phyloP scores from a whole-genome alignment of 2,797 vertebrate species.

The Menidia menidia region DNA sequence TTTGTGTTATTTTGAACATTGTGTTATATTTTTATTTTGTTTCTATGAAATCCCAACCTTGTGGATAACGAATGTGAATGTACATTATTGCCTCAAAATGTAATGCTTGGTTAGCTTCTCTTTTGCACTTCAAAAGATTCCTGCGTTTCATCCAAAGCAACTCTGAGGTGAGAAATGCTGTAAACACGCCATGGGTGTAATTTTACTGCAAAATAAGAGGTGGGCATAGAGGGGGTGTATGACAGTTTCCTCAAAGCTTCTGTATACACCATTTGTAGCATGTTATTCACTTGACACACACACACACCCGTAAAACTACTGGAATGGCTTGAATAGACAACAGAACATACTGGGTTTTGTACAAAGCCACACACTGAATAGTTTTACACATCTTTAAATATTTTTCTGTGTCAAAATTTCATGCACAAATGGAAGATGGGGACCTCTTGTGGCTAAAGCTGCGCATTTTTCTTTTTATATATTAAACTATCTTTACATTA shows the following conservation, averaged over 20 bases:
- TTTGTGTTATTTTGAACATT: too few relatives aligned
- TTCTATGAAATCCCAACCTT: too few relatives aligned
- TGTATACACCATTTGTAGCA: constrained; percentile 63
- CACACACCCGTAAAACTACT: constrained; percentile 44
- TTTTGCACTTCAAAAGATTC: constrained; percentile 51
- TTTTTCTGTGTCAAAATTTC: neutral
- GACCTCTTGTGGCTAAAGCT: constrained; percentile 62
- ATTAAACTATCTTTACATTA: neutral
- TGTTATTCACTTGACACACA: constrained; percentile 51
- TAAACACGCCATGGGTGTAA: constrained; percentile 64
- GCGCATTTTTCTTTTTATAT: constrained; percentile 3
- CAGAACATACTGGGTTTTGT: constrained; percentile 4
- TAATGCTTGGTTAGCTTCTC: constrained; percentile 72
- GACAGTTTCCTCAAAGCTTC: constrained; percentile 68
- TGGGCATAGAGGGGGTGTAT: constrained; percentile 28
- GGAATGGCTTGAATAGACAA: constrained; percentile 26
- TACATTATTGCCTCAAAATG: constrained; percentile 50
- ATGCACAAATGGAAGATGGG: constrained; percentile 23
- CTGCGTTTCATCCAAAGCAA: constrained; percentile 67
- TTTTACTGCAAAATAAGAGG: constrained; percentile 59
- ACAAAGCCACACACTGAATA: neutral
- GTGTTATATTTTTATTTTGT: too few relatives aligned
- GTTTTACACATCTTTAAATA: constrained; percentile 1
- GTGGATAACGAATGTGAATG: too few relatives aligned
- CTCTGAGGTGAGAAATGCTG: constrained; percentile 60